Evolutionary conservation across 2,888 invertebrate genomes (phyloP).

Genomic region (Micoletzkya japonica): DNA sequence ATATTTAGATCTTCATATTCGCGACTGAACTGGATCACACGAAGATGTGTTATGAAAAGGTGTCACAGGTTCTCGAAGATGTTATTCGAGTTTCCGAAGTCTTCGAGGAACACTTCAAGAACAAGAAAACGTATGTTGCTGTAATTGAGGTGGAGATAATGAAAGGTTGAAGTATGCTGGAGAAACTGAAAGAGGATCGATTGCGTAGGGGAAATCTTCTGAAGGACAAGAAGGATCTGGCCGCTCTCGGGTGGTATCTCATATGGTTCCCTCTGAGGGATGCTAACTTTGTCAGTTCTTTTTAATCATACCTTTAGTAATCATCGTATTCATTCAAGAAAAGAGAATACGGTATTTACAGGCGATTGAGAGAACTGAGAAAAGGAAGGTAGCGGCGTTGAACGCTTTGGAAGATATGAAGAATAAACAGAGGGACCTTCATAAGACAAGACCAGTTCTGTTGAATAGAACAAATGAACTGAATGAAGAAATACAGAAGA

Average conservation of each 20-base stretch:
- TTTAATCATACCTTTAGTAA: background rate
- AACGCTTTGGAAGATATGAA: background rate
- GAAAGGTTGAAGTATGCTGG: conserved; percentile 5
- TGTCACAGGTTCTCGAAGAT: conserved; percentile 13
- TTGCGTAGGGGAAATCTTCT: background rate
- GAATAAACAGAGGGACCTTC: background rate
- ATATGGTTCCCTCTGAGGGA: conserved; percentile 28
- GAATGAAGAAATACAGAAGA: background rate
- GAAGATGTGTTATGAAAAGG: conserved; percentile 1
- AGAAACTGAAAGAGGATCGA: conserved; percentile 8
- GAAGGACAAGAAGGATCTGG: background rate
- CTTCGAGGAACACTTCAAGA: background rate
- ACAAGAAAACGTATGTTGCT: background rate
- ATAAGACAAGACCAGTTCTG: too few relatives aligned
- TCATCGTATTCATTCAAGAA: background rate
- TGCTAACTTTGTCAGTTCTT: background rate
- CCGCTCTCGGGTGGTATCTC: conserved; percentile 16
- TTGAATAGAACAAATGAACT: conserved; percentile 9
- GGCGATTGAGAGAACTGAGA: conserved; percentile 13
- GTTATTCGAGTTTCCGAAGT: background rate
- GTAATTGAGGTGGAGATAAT: background rate
- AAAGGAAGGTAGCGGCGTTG: conserved; percentile 8
- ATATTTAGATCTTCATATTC: conserved; percentile 38
- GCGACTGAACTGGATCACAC: conserved; percentile 42
- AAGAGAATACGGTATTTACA: background rate